These are phyloP conservation scores for Diarsia mendica DNA, from an alignment of 2,888 invertebrate species.

Conservation along the genomic window DNA sequence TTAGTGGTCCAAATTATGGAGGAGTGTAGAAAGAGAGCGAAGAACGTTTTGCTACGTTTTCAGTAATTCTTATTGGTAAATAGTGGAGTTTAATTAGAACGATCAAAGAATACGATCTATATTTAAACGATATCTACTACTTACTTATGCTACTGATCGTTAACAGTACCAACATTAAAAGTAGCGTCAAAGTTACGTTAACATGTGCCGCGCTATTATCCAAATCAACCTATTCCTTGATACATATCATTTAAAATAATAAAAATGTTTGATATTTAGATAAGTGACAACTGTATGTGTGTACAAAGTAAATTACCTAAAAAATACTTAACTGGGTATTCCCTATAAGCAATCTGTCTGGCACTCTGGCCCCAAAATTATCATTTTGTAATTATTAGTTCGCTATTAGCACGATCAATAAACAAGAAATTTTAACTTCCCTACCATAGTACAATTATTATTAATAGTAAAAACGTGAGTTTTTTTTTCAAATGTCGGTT, in stretches of 20 bases:
- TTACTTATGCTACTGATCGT: slow-evolving; percentile 21
- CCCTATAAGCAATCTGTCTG: not conserved
- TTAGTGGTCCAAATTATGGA: not conserved
- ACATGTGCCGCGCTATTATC: slow-evolving; percentile 25
- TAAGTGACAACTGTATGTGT: not conserved
- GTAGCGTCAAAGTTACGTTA: slow-evolving; percentile 21
- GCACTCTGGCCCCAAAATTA: not conserved
- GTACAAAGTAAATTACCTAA: not conserved
- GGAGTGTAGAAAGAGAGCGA: not conserved
- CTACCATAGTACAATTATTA: slow-evolving; percentile 11
- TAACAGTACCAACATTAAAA: slow-evolving; percentile 35
- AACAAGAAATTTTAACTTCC: not conserved
- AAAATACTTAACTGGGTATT: slow-evolving; percentile 2
- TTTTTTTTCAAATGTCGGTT: slow-evolving; percentile 53
- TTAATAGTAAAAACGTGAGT: slow-evolving; percentile 8
- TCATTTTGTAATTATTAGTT: not conserved
- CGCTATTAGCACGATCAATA: not conserved
- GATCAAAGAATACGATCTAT: not conserved
- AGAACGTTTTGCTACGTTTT: not conserved
- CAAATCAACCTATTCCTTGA: slow-evolving; percentile 8
- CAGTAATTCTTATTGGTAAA: not conserved
- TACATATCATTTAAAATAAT: slow-evolving; percentile 39
- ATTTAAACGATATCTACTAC: not conserved
- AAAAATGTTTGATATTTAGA: slow-evolving; percentile 23
- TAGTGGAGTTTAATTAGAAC: slow-evolving; percentile 2